Evolutionary conservation across 92 coral and sea anemone species (phyloP).

Genomic region (Chrysogorgia sp.): DNA sequence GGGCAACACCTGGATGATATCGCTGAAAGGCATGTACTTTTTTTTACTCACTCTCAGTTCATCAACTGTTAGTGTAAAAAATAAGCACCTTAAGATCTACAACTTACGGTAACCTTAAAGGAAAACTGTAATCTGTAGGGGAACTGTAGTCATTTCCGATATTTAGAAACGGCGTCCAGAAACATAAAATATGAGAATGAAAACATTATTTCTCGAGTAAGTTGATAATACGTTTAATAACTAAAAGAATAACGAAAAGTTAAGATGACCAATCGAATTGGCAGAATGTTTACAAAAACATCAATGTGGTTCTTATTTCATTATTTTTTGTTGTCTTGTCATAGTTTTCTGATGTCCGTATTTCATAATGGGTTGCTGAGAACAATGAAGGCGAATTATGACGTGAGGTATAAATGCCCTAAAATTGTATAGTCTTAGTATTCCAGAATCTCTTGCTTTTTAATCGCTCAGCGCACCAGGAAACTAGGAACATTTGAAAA

Average conservation of each 20-base stretch:
- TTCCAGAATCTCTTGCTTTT: no score
- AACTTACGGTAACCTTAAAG: no score
- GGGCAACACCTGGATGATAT: constrained; percentile 98
- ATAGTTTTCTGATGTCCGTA: constrained; percentile 94
- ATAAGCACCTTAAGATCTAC: no score
- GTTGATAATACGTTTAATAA: no score
- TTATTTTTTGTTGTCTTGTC: constrained; percentile 1
- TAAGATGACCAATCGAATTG: neutral
- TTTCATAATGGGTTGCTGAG: constrained; percentile 95
- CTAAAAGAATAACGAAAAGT: neutral
- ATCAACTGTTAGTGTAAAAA: neutral
- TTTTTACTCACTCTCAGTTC: neutral
- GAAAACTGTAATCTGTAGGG: no score
- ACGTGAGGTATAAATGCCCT: constrained; percentile 81
- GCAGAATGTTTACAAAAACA: neutral
- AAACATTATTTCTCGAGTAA: no score
- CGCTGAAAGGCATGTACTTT: constrained; percentile 80
- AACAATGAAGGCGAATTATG: constrained; percentile 98
- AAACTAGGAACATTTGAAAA: no score
- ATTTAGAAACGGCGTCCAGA: no score
- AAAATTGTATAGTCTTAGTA: no score
- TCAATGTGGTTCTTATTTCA: neutral
- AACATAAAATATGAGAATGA: no score
- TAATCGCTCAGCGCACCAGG: no score
- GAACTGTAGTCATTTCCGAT: no score